These are phyloP conservation scores for Neomorphus geoffroyi DNA, from an alignment of 2,797 vertebrate species.

Conservation along the genomic window DNA sequence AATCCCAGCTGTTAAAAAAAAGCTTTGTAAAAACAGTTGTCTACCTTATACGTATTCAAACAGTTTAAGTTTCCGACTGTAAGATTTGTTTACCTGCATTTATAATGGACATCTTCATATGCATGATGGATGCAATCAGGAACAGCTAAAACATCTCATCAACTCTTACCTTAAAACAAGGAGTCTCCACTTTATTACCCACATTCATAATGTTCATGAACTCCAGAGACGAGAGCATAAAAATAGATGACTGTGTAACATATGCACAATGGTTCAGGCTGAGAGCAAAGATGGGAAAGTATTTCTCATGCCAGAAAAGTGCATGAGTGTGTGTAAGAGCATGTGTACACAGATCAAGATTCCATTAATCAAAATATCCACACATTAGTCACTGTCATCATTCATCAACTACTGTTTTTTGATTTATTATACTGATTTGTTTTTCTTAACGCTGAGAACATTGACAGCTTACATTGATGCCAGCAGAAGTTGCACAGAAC, in stretches of 20 bases:
- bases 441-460: conserved; percentile 21
- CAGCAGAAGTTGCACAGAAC: background rate
- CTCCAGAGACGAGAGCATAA: background rate
- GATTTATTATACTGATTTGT: conserved; percentile 33
- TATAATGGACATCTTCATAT: conserved; percentile 34
- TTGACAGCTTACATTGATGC: background rate
- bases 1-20: background rate
- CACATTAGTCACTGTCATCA: conserved; percentile 13
- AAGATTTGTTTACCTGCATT: conserved; percentile 5
- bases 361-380: conserved; percentile 50
- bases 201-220: conserved; percentile 40
- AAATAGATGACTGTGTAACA: conserved; percentile 35
- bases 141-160: conserved; percentile 30
- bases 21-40: background rate
- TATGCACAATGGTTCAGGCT: conserved; percentile 5
- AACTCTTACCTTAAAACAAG: conserved; percentile 48
- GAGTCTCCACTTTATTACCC: conserved; percentile 10
- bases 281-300: conserved; percentile 13
- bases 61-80: background rate
- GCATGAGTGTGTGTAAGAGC: background rate
- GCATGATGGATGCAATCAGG: conserved; percentile 52
- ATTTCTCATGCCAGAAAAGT: conserved; percentile 29
- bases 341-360: background rate
- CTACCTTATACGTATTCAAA: background rate
- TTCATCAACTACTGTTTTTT: conserved; percentile 10